These are phyloP conservation scores for Orius insidiosus DNA, from an alignment of 1,140 invertebrate species.

Conservation along the genomic window DNA sequence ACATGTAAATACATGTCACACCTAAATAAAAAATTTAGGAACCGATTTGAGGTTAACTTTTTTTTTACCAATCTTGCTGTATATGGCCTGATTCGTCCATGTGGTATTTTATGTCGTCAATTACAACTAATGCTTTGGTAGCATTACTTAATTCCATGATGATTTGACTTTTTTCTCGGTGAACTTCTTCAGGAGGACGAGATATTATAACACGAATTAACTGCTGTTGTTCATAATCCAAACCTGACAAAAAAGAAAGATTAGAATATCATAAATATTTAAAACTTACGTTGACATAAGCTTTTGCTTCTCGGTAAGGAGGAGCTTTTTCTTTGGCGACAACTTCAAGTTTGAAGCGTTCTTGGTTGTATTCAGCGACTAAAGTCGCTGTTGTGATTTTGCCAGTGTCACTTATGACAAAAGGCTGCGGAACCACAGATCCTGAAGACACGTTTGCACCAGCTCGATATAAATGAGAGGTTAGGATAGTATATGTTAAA, in stretches of 20 bases:
- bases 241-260: slow-evolving; percentile 32
- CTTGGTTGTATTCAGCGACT: slow-evolving; percentile 74
- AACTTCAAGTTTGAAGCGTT: slow-evolving; percentile 66
- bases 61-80: slow-evolving; percentile 43
- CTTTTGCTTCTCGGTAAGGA: slow-evolving; percentile 55
- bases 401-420: slow-evolving; percentile 56
- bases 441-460: slow-evolving; percentile 59
- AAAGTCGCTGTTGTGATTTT: slow-evolving; percentile 53
- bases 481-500: slow-evolving; percentile 57
- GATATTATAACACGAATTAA: slow-evolving; percentile 64
- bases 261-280: not conserved
- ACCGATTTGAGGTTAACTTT: no score
- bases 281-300: slow-evolving; percentile 57
- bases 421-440: slow-evolving; percentile 73
- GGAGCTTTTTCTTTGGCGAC: slow-evolving; percentile 61
- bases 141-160: slow-evolving; percentile 51
- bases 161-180: slow-evolving; percentile 47
- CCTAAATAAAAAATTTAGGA: slow-evolving; percentile 34
- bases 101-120: slow-evolving; percentile 62
- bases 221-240: slow-evolving; percentile 72
- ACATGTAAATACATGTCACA: slow-evolving; percentile 77
- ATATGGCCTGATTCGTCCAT: slow-evolving; percentile 48
- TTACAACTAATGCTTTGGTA: slow-evolving; percentile 54
- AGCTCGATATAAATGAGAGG: slow-evolving; percentile 61
- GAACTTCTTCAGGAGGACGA: slow-evolving; percentile 50